These are phyloP conservation scores for Blomia tropicalis DNA, from an alignment of 2,888 invertebrate species.

Conservation along the genomic window DNA sequence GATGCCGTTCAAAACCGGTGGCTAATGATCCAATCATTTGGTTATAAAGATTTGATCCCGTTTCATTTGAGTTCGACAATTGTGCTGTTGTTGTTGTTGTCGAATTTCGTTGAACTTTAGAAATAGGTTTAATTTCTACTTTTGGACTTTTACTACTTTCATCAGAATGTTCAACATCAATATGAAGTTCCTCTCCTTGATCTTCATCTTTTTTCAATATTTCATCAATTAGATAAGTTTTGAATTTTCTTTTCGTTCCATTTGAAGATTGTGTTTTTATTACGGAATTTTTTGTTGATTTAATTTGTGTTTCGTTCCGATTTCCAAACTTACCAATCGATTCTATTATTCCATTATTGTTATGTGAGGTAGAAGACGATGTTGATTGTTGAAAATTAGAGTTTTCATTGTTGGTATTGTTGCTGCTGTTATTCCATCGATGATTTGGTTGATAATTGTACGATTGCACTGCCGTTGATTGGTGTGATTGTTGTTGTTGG, in stretches of 20 bases:
- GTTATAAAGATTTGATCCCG: not conserved
- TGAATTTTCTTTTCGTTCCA: constrained; percentile 18
- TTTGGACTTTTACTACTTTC: not conserved
- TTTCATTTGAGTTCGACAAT: not conserved
- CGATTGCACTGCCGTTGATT: not conserved
- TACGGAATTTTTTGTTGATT: not conserved
- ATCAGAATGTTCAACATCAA: not conserved
- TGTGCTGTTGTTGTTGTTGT: not conserved
- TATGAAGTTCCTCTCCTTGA: constrained; percentile 6
- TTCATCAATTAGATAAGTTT: constrained; percentile 23
- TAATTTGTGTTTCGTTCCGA: too few relatives aligned
- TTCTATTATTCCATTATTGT: not conserved
- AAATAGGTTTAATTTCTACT: not conserved
- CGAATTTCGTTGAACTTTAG: not conserved
- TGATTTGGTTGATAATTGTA: not conserved
- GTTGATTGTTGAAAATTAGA: constrained; percentile 12
- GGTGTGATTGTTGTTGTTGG: not conserved
- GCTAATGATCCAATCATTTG: not conserved
- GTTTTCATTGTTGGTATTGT: not conserved
- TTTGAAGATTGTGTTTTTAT: not conserved
- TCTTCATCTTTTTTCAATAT: constrained; percentile 23
- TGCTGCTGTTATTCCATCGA: not conserved
- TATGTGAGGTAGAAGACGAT: not conserved
- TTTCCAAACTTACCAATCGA: not conserved
- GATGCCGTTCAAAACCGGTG: not conserved